These are phyloP conservation scores for Loripinus fragilis DNA, from an alignment of 2,888 invertebrate species.

Conservation along the genomic window DNA sequence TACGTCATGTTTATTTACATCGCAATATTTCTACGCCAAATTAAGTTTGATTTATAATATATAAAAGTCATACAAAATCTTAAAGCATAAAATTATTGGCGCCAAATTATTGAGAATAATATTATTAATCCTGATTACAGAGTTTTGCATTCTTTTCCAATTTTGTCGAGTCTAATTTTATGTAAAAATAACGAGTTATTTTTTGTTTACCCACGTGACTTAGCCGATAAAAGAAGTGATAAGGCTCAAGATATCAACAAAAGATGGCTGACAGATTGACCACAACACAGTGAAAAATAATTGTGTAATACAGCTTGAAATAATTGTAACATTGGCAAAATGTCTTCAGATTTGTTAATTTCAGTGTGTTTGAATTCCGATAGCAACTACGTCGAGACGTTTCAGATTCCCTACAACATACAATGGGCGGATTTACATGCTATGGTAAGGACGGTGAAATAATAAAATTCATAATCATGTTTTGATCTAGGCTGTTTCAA, in stretches of 20 bases:
- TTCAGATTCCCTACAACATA: slow-evolving; percentile 55
- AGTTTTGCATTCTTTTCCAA: no score
- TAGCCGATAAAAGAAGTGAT: slow-evolving; percentile 16
- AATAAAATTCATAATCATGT: no score
- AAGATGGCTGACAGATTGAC: slow-evolving; percentile 46
- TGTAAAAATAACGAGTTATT: slow-evolving; percentile 27
- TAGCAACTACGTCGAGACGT: slow-evolving; percentile 49
- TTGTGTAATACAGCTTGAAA: slow-evolving; percentile 18
- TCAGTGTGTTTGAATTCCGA: slow-evolving; percentile 51
- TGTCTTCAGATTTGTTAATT: slow-evolving; percentile 41
- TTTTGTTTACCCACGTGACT: slow-evolving; percentile 46
- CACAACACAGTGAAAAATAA: slow-evolving; percentile 23
- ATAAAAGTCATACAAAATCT: background rate
- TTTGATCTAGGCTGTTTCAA: no score
- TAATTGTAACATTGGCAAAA: slow-evolving; percentile 16
- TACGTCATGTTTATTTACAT: slow-evolving; percentile 52
- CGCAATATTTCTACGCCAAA: background rate
- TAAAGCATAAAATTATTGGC: background rate
- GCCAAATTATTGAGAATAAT: background rate
- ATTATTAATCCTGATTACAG: no score
- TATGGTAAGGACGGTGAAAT: slow-evolving; percentile 61
- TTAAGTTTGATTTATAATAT: background rate
- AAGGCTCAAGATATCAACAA: slow-evolving; percentile 46
- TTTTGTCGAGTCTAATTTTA: background rate
- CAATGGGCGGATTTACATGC: slow-evolving; percentile 64